These are phyloP conservation scores for Apodemia duryi DNA, from an alignment of 2,888 invertebrate genomes.

Conservation along the genomic window DNA sequence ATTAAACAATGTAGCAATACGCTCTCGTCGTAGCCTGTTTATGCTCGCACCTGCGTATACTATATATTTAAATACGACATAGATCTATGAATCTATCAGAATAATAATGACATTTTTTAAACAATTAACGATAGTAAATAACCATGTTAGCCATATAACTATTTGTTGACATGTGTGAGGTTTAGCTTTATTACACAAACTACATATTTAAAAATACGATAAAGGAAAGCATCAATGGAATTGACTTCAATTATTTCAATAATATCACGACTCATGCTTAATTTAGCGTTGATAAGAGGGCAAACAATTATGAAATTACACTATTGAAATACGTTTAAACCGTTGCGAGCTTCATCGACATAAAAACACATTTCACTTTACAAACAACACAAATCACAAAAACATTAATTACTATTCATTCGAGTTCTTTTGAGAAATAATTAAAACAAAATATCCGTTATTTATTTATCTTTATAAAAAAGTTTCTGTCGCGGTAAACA, in stretches of 20 bases:
- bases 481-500: background rate
- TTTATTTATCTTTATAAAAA: background rate
- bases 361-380: constrained; percentile 8
- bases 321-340: background rate
- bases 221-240: background rate
- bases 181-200: too few species aligned
- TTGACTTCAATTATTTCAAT: background rate
- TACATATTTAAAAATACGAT: background rate
- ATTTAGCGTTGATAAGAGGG: background rate
- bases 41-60: too few species aligned
- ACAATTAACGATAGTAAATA: too few species aligned
- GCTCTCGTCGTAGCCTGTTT: too few species aligned
- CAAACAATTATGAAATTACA: background rate
- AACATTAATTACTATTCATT: constrained; percentile 6
- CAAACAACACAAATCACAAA: constrained; percentile 15
- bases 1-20: too few species aligned
- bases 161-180: too few species aligned
- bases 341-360: constrained; percentile 4
- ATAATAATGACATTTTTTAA: too few species aligned
- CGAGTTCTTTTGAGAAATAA: background rate
- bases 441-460: background rate
- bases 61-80: too few species aligned
- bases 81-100: too few species aligned
- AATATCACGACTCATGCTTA: background rate
- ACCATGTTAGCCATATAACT: too few species aligned